Percentiles rank a stretch among this genome's conserved stretches.
Conservation (phyloP, 2,113 vertebrate genomes). For the Hucho hucho region DNA sequence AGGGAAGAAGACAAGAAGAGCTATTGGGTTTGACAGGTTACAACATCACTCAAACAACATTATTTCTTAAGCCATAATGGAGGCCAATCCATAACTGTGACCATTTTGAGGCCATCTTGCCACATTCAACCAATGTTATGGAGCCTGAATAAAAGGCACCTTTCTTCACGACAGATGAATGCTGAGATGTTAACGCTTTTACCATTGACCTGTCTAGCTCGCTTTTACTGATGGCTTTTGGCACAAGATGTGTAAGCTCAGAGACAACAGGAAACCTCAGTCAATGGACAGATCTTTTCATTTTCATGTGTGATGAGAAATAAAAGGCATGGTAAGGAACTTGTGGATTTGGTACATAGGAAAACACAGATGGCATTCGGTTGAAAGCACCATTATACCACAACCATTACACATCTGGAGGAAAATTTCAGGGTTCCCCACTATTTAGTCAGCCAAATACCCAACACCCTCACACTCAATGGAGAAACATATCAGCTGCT, state of each 20-base stretch:
- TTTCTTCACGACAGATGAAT: not conserved
- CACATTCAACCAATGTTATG: not conserved
- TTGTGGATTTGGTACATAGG: not conserved
- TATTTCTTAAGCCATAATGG: too few relatives aligned
- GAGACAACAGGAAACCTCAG: not conserved
- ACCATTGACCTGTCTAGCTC: not conserved
- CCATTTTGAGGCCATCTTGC: too few relatives aligned
- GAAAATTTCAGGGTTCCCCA: slow-evolving; percentile 11
- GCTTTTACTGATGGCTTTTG: not conserved
- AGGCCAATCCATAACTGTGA: too few relatives aligned
- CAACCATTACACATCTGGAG: slow-evolving; percentile 28
- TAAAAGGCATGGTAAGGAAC: not conserved
- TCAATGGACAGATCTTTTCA: not conserved
- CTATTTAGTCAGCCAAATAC: slow-evolving; percentile 8
- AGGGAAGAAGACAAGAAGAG: too few relatives aligned
- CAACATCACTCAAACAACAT: too few relatives aligned
- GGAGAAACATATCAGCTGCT: not conserved
- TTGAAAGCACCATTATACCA: slow-evolving; percentile 14
- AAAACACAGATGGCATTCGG: not conserved
- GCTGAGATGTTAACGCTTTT: not conserved
- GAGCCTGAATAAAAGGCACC: not conserved
- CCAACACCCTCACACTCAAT: slow-evolving; percentile 1
- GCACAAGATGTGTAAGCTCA: not conserved
- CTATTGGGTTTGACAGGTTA: too few relatives aligned
- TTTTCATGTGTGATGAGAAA: not conserved